Percentiles rank a stretch among this genome's conserved stretches.
phyloP scores from a whole-genome alignment of 1,140 invertebrate genomes.

The Hydropsyche tenuis region DNA sequence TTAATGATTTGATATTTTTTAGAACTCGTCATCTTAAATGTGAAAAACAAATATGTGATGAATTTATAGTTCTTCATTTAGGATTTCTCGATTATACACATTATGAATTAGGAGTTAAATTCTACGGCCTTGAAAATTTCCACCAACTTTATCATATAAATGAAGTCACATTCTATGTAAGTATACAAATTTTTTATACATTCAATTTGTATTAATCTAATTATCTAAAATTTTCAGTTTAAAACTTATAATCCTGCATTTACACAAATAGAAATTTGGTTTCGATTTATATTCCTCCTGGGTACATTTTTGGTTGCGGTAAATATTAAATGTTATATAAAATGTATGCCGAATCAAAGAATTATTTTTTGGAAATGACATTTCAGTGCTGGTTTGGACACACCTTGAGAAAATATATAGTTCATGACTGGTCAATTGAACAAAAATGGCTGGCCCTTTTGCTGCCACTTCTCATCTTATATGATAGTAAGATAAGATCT shows the following conservation, averaged over 20 bases:
- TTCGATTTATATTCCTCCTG: conserved; percentile 90
- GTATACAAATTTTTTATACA: conserved; percentile 57
- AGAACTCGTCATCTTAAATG: conserved; percentile 84
- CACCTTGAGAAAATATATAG: conserved; percentile 83
- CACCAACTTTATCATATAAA: conserved; percentile 84
- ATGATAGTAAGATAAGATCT: conserved; percentile 78
- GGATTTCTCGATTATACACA: conserved; percentile 88
- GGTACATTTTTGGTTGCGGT: conserved; percentile 88
- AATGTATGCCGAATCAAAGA: conserved; percentile 21
- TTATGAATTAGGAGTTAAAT: conserved; percentile 85
- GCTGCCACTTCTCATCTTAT: conserved; percentile 87
- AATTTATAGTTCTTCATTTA: conserved; percentile 87
- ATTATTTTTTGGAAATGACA: conserved; percentile 45
- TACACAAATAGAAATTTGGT: conserved; percentile 97
- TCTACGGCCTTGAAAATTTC: conserved; percentile 84
- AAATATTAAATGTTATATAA: conserved; percentile 60
- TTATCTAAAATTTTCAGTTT: conserved; percentile 78
- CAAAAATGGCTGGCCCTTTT: conserved; percentile 95
- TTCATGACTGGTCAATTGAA: conserved; percentile 96
- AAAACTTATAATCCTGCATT: conserved; percentile 95
- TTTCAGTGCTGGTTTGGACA: conserved; percentile 92
- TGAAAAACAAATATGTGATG: conserved; percentile 81
- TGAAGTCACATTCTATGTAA: conserved; percentile 89
- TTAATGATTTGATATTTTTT: conserved; percentile 59
- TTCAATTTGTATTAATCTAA: conserved; percentile 4